Evolutionary conservation across 1,140 invertebrate species (phyloP), one percentile per base, ranked within the genome.

Genomic region (Aporrectodea caliginosa): DNA sequence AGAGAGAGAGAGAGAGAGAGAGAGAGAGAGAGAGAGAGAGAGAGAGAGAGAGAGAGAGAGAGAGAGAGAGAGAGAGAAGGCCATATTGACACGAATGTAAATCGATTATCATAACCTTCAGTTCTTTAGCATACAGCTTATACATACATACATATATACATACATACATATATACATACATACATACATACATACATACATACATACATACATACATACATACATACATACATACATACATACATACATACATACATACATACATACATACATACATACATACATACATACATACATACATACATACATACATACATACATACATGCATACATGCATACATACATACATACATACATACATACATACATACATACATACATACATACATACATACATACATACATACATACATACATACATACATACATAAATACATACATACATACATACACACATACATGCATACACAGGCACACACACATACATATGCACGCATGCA

Each of bases 331-430:
- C 43, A 77, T 68, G 58, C 75, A 76, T 43, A 76, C 75, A 76
- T 43, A 76, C 35, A 43, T 43, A 76, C 35, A 76, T 76, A 43
- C 75, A 76, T 76, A 2, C 35, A 76, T 76, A 43, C 35, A 76
- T 76, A 43, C 35, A 76, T 76, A 43, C 75, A 76, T 22, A 76
- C 33, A 76, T 76, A 76, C 75, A 76, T 43, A 76, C 75, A 43
- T 43, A 76, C 75, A 76, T 43, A 76, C 75, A 76, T 43, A 76
- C 75, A 43, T 76, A 76, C 75, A 76, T 76, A 76, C 35, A 58
- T 43, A 76, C 35, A 76, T 76, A 76, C 75, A 76, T 76, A 76
- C 35, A 76, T 76, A 78, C 79, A 70, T 82, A 87, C 43, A 58
- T 12, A 58, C 43, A 58, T 12, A 12, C 43, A 58, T 58, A 58